A percentile compares a stretch with the other conserved stretches of the same genome.
Conservation (phyloP, 1,140 invertebrate genomes). For the Cydia strobilella region DNA sequence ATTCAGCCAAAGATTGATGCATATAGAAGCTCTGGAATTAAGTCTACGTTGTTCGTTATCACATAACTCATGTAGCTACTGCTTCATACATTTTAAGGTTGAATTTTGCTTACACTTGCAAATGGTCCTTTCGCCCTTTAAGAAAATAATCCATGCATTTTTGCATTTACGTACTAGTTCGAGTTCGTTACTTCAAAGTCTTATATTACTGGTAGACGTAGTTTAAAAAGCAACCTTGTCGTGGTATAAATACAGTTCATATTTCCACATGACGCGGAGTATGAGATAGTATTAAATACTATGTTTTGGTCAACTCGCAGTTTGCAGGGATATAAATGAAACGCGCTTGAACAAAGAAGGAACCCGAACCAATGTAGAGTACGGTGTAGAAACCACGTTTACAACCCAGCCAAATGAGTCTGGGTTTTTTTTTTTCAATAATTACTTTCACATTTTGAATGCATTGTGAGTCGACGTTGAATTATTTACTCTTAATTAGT, state of each 20-base stretch:
- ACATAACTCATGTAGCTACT: not conserved
- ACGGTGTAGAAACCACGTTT: not conserved
- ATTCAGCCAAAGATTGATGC: constrained; percentile 3
- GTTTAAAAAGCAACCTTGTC: not conserved
- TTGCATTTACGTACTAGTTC: not conserved
- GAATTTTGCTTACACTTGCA: not conserved
- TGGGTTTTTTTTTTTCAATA: constrained; percentile 7
- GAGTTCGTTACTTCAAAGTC: not conserved
- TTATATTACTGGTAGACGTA: not conserved
- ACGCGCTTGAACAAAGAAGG: not conserved
- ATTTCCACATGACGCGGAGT: not conserved
- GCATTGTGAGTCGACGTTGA: constrained; percentile 11
- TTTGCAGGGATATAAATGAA: constrained; percentile 10
- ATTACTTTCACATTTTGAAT: constrained; percentile 19
- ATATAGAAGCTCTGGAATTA: constrained; percentile 8
- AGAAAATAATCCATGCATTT: not conserved
- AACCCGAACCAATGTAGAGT: not conserved
- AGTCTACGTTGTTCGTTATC: not conserved
- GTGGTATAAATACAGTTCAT: not conserved
- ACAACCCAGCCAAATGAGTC: constrained; percentile 16
- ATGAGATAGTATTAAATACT: not conserved
- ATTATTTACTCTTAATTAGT: constrained; percentile 27
- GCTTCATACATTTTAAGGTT: not conserved
- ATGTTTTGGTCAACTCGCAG: not conserved
- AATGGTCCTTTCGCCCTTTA: not conserved